Base-by-base conservation (phyloP, 2,113 vertebrate genomes). In the Empidonax traillii region DNA sequence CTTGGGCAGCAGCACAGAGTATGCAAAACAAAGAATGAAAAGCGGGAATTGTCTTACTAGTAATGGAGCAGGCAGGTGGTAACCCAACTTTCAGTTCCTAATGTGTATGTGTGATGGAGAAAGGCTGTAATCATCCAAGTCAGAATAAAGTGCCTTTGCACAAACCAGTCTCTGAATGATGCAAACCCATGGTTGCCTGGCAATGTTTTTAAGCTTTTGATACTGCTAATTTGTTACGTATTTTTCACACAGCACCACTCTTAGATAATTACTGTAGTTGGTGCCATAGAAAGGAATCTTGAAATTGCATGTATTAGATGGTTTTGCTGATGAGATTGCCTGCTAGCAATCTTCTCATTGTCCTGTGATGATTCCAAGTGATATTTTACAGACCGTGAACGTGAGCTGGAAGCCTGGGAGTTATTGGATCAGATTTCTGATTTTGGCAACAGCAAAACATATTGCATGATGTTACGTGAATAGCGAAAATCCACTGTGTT, bases 61-160 rank as follows among this genome's bases (percentile, higher is more conserved):
- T 87, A 90, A 85, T 87, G 78, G 75, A 80, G 55, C 68, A 89
- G 58, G 85, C 94, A 95, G 84, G 91, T 88, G 92, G 90, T 89
- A 97, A 80, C 83, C 62, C 28, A 77, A 77, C 85, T 92, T 88
- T 63, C 63, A 88, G n/a, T 73, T 88, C 65, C 88, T 94, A 65
- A 85, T 59, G 55, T 62, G 75, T 79, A 76, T 56, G 75, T 66
- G 49, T 72, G 93, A 76, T 66, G 58, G 75, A 93, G 90, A 91
- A 89, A 94, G 31, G 51, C 77, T 96, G 76, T 87, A 95, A 94
- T 94, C 94, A 96, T 87, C 82, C 44, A 73, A 94, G 76, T 90
- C 90, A 96, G 89, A 88, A 82, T 69, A 72, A 92, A 97, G 75
- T 93, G 82, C 89, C 67, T 95, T 90, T 14, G 19, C 61, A 75